Base-by-base conservation (phyloP, 2,888 invertebrate species). In the Agriopis aurantiaria region DNA sequence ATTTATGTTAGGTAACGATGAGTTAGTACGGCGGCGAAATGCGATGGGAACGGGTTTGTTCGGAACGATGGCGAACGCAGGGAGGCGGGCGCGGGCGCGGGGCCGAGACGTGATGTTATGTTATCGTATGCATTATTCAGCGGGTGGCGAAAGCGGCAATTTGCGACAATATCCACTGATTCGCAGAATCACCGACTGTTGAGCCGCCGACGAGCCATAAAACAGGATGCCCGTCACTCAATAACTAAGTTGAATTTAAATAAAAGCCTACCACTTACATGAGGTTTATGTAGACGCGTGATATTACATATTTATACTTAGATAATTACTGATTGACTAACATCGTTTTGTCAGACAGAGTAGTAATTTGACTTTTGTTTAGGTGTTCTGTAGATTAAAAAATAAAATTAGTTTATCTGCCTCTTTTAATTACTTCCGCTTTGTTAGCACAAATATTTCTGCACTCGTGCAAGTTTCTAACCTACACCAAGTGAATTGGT, bases 91-190 rank as follows among this genome's bases (percentile, higher is more conserved):
- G 80, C 77, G 43, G 79, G 78, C 80, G 77, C 78, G 81, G 81
- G 84, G 72, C 65, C 85, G 85, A 86, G 86, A 91, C 90, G 93
- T 93, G 93, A 91, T 89, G 91, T 89, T 91, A 93, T 93, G 92
- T 89, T 92, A 91, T 91, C 91, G 87, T 91, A 93, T 93, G 91
- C 91, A 93, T 93, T 91, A 94, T 94, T 93, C 93, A 94, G 87
- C 88, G 88, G 87, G 89, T 88, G 92, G 93, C 92, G 93, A 94
- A 93, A 94, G 93, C 93, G 90, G 92, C 91, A 92, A 93, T 93
- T 93, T 93, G 93, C 92, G 93, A 92, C 93, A 92, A 91, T 93
- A 93, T 93, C 92, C 93, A 92, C 88, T 83, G 91, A 88, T 93
- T 93, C 93, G 89, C 87, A 88, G 94, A 93, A 93, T 82, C 84